Percentiles rank a stretch among this genome's conserved stretches.
These are phyloP conservation scores for Solenopsis fugax DNA, from an alignment of 1,140 invertebrate genomes.

Conservation along the genomic window DNA sequence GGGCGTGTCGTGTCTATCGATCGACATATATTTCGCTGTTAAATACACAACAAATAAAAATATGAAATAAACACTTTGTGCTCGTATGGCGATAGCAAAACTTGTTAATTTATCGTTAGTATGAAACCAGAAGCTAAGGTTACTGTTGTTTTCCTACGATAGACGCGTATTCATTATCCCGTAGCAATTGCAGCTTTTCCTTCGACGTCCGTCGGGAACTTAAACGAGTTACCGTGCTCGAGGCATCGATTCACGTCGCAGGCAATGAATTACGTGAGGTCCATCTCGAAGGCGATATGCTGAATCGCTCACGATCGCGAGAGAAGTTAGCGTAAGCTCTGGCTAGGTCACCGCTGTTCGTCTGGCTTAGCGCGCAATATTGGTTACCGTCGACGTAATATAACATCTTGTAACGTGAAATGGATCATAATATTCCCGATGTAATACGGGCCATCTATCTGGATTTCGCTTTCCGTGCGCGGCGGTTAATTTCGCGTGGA, in stretches of 20 bases:
- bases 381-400: slow-evolving; percentile 75
- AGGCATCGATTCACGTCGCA: slow-evolving; percentile 50
- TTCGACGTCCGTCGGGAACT: slow-evolving; percentile 47
- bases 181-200: slow-evolving; percentile 54
- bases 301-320: slow-evolving; percentile 69
- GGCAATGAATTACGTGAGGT: slow-evolving; percentile 72
- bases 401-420: slow-evolving; percentile 78
- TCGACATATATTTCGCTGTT: slow-evolving; percentile 12
- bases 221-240: slow-evolving; percentile 61
- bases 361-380: slow-evolving; percentile 78
- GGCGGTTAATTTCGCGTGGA: slow-evolving; percentile 73
- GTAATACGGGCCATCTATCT: slow-evolving; percentile 78
- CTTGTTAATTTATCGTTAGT: slow-evolving; percentile 24
- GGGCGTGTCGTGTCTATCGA: neutral
- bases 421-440: slow-evolving; percentile 78
- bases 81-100: too few species aligned
- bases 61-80: neutral
- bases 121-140: neutral
- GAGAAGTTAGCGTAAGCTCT: slow-evolving; percentile 70
- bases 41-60: slow-evolving; percentile 4
- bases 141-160: slow-evolving; percentile 12
- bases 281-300: slow-evolving; percentile 73
- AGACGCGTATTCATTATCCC: slow-evolving; percentile 49
- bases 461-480: slow-evolving; percentile 67
- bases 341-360: slow-evolving; percentile 70